Evolutionary conservation across 2,113 vertebrate species (phyloP).

Genomic region (Pterocles burchelli): DNA sequence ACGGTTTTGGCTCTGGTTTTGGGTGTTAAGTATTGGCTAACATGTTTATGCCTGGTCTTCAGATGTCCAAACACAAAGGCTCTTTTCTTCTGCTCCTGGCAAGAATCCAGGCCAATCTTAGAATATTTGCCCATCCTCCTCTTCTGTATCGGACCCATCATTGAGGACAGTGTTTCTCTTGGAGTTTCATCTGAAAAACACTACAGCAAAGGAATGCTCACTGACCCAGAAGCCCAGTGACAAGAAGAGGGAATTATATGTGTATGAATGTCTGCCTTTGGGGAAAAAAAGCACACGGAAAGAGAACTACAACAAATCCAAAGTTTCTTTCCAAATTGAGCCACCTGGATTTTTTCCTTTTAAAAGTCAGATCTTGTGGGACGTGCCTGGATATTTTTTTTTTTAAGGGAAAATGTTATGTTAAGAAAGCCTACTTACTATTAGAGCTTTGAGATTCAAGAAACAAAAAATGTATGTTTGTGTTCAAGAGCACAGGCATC

Average conservation of each 20-base stretch:
- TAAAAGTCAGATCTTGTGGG: not conserved
- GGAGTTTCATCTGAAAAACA: constrained; percentile 78
- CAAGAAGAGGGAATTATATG: constrained; percentile 71
- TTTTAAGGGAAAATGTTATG: not conserved
- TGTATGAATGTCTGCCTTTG: constrained; percentile 63
- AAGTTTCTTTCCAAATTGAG: constrained; percentile 56
- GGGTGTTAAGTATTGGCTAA: constrained; percentile 85
- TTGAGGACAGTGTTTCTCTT: constrained; percentile 79
- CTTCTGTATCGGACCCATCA: constrained; percentile 73
- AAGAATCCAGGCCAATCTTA: constrained; percentile 82
- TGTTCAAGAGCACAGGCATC: constrained; percentile 19
- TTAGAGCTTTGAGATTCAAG: constrained; percentile 8
- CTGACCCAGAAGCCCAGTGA: constrained; percentile 79
- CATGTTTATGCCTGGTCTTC: constrained; percentile 83
- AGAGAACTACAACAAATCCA: constrained; percentile 60
- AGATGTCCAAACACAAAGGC: constrained; percentile 83
- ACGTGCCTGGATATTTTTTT: not conserved
- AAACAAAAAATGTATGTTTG: not conserved
- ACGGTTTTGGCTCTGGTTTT: constrained; percentile 82
- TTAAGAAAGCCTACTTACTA: not conserved
- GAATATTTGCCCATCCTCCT: constrained; percentile 74
- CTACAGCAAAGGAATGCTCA: constrained; percentile 78
- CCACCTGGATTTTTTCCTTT: constrained; percentile 47
- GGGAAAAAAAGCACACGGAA: constrained; percentile 23
- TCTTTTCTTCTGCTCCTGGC: constrained; percentile 80